phyloP scores from a whole-genome alignment of 2,888 invertebrate species.

The Acanthosepion esculentum region DNA sequence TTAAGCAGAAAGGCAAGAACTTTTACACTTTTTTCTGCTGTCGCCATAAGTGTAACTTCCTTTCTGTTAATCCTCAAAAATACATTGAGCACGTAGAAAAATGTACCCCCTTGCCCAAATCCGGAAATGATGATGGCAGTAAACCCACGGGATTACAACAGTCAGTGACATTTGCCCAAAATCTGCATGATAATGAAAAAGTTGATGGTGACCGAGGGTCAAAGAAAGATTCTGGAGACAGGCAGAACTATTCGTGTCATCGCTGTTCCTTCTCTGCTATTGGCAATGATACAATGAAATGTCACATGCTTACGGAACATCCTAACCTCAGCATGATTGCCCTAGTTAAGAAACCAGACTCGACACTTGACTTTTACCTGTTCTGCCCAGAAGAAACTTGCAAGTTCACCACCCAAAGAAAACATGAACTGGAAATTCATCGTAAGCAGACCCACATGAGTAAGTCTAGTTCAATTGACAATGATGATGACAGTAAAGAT shows the following conservation, averaged over 20 bases:
- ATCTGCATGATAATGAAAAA: background rate
- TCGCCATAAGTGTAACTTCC: conserved; percentile 35
- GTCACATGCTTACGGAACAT: background rate
- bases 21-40: conserved; percentile 36
- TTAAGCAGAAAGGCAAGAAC: background rate
- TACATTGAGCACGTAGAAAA: conserved; percentile 38
- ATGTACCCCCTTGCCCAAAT: background rate
- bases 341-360: background rate
- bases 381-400: background rate
- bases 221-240: background rate
- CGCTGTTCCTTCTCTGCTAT: background rate
- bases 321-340: conserved; percentile 4
- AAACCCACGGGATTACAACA: conserved; percentile 42
- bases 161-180: background rate
- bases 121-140: background rate
- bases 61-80: background rate
- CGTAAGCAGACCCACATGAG: background rate
- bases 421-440: conserved; percentile 36
- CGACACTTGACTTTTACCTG: background rate
- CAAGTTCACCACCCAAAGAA: background rate
- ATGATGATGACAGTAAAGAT: background rate
- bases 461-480: background rate
- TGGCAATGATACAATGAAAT: background rate
- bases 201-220: background rate
- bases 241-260: background rate